phyloP scores from a whole-genome alignment of 2,888 invertebrate genomes.

The Serripes groenlandicus region DNA sequence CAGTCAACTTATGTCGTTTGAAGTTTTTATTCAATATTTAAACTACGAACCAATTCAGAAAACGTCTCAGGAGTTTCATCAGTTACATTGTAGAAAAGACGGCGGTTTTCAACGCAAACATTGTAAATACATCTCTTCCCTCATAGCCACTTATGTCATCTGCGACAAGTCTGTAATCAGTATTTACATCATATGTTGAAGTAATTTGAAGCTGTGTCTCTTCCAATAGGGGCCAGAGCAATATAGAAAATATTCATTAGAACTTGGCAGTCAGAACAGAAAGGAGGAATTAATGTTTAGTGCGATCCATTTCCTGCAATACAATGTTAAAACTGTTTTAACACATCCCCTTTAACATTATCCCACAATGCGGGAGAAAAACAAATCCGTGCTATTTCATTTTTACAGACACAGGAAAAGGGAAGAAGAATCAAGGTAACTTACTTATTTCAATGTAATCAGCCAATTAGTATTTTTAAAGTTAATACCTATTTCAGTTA shows the following conservation, averaged over 20 bases:
- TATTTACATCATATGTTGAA: background rate
- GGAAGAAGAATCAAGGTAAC: no score
- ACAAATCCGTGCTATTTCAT: no score
- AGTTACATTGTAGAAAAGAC: slow-evolving; percentile 4
- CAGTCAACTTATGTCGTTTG: background rate
- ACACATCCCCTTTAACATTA: no score
- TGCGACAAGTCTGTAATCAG: background rate
- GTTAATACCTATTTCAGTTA: no score
- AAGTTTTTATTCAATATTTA: background rate
- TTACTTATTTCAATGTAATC: no score
- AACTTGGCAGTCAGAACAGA: background rate
- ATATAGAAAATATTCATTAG: background rate
- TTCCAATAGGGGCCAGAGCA: background rate
- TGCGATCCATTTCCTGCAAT: background rate
- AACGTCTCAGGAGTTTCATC: slow-evolving; percentile 19
- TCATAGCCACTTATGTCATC: background rate
- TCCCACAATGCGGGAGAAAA: no score
- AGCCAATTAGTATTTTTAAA: no score
- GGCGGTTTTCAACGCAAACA: background rate
- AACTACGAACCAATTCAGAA: background rate
- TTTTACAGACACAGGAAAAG: no score
- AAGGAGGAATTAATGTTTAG: background rate
- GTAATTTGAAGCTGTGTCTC: background rate
- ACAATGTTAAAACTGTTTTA: no score
- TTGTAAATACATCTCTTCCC: slow-evolving; percentile 10